Percentiles rank a stretch among this genome's conserved stretches.
Conservation (phyloP, 2,797 vertebrate genomes). For the Vipera latastei region DNA sequence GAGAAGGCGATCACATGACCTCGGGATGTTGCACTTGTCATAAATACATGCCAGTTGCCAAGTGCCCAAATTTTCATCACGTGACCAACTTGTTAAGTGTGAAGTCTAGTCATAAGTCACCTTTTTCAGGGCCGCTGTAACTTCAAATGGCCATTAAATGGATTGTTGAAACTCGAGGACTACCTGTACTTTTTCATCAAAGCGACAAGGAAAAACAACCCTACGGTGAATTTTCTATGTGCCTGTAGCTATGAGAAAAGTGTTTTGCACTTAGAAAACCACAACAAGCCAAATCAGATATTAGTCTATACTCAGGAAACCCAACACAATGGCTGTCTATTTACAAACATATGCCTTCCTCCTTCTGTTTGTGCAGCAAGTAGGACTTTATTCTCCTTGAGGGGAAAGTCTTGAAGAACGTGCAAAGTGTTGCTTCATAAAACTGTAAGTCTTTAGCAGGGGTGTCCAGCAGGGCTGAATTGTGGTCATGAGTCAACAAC, state of each 20-base stretch:
- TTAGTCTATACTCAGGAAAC: background rate
- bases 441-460: background rate
- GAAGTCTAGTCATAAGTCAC: no score
- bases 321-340: background rate
- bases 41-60: no score
- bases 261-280: conserved; percentile 27
- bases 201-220: background rate
- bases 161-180: no score
- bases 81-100: no score
- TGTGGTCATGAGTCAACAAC: no score
- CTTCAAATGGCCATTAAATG: no score
- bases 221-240: background rate
- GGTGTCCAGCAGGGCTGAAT: no score
- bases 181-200: background rate
- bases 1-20: no score
- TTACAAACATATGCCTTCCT: background rate
- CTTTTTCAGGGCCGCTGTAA: no score
- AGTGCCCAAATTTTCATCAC: no score
- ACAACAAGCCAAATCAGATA: background rate
- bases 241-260: background rate
- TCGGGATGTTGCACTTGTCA: no score
- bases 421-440: background rate
- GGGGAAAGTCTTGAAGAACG: background rate
- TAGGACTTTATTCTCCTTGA: background rate
- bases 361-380: background rate